Evolutionary conservation across 2,113 vertebrate species (phyloP), one percentile per base, ranked within the genome.

Genomic region (Tragelaphus imberbis): DNA sequence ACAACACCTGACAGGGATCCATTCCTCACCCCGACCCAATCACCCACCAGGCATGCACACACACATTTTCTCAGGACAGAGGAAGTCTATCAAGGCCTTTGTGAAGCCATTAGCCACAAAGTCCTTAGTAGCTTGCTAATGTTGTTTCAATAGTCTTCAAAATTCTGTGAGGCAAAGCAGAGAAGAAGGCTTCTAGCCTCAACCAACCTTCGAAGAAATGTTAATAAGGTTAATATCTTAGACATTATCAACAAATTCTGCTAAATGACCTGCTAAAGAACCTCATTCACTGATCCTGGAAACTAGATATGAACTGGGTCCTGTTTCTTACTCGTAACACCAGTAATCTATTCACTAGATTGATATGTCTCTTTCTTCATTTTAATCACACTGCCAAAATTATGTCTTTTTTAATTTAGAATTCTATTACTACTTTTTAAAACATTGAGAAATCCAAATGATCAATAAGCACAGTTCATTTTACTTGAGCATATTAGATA

Each of bases 401-500:
- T 94, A 28, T 33, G 11, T 97, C 84, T 89, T 81, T 56, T 88
- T 79, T 40, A 93, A 89, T 51, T 89, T 84, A 84, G 88, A 87
- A 88, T 81, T 85, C 11, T 81, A 25, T 75, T 79, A 47, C 58
- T 63, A 53, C 7, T 85, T 81, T 91, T 82, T 82, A 77, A 88
- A 96, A 71, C 21, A 94, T 1, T 77, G 68, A 77, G 36, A 61
- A 86, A 28, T 80, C 71, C 79, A 63, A 63, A 8, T 28, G 53
- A 81, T 95, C 85, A 87, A 36, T 95, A 55, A 58, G 3, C 19
- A 86, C 61, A 58, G 51, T 90, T 30, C 49, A 59, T 82, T 89
- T 94, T 58, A 90, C 21, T 53, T 30, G 40, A 61, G 65, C 14
- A 80, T 36, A 15, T 92, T 61, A 89, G 47, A 53, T 14, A 58